Evolutionary conservation across 2,888 invertebrate species (phyloP), one percentile per base, ranked within the genome.

Genomic region (Bembecia ichneumoniformis): DNA sequence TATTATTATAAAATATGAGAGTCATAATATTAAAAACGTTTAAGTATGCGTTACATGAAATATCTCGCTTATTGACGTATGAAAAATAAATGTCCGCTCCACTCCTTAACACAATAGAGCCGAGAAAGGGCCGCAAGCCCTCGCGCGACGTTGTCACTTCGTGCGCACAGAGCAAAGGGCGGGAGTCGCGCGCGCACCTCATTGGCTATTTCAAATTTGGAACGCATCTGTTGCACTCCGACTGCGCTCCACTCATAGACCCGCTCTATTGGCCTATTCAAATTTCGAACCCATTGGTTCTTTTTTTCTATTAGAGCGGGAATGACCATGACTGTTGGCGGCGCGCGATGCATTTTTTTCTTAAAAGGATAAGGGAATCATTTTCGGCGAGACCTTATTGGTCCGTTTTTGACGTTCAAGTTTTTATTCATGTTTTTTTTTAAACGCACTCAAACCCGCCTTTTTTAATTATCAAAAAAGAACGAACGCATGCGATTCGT

Each of bases 201-300:
- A 66, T 67, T 67, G 67, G 66, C 53, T 55, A 45, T 34, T 57
- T 60, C 53, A 43, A 57, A 56, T 51, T 51, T 44, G 46, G 50
- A 49, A 55, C 64, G 64, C 68, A 66, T 68, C 65, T 54, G 55
- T 49, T 64, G 64, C 64, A 64, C 58, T 54, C 56, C 55, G 47
- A 20, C 52, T 53, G 57, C 53, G 54, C 50, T 52, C 56, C 51
- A 52, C 52, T 66, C 67, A 64, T 68, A 68, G 71, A 66, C 58
- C 17, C 56, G 48, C 54, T 57, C 66, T 63, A 69, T 71, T 69
- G 68, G 68, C 58, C 69, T 71, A 71, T 69, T 55, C 58, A 49
- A 59, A 58, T 58, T 58, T 58, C 52, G 54, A 58, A 58, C 58
- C 55, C 53, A 54, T 53, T 59, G 56, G 58, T 43, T 47, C 20